A percentile compares a stretch with the other conserved stretches of the same genome.
phyloP scores from a whole-genome alignment of 2,888 invertebrate genomes.

The Ornithoptera priamus region DNA sequence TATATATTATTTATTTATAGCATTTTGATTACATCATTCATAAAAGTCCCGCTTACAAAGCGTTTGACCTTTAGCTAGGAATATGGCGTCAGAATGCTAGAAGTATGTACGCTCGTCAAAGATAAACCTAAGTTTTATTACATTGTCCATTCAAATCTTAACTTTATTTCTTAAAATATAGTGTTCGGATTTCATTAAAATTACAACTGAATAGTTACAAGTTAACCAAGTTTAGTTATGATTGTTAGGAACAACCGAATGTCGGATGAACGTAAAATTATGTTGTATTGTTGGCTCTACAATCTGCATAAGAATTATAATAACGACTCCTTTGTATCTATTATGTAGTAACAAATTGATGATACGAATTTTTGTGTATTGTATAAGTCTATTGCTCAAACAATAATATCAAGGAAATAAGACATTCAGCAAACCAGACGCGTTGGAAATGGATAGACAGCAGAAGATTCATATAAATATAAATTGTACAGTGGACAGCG shows the following conservation, averaged over 20 bases:
- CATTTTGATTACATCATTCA: not conserved
- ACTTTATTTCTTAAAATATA: not conserved
- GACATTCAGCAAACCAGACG: too few species aligned
- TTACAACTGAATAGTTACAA: not conserved
- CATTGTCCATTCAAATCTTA: not conserved
- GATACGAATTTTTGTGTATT: not conserved
- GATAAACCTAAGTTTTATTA: not conserved
- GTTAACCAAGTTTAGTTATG: not conserved
- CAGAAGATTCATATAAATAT: too few species aligned
- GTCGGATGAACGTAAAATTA: slow-evolving; percentile 8
- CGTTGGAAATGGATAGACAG: too few species aligned
- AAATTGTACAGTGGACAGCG: too few species aligned
- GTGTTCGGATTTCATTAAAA: not conserved
- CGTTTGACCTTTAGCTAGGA: slow-evolving; percentile 9
- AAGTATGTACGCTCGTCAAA: not conserved
- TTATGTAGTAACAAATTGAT: not conserved
- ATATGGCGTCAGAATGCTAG: slow-evolving; percentile 6
- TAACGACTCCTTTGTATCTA: not conserved
- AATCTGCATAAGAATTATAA: not conserved
- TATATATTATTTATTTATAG: not conserved
- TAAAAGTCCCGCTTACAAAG: slow-evolving; percentile 5
- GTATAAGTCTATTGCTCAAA: not conserved
- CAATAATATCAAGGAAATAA: too few species aligned
- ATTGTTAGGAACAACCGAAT: slow-evolving; percentile 4
- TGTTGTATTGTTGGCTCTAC: not conserved